phyloP scores from a whole-genome alignment of 2,797 vertebrate genomes.

The Peromyscus aztecus region DNA sequence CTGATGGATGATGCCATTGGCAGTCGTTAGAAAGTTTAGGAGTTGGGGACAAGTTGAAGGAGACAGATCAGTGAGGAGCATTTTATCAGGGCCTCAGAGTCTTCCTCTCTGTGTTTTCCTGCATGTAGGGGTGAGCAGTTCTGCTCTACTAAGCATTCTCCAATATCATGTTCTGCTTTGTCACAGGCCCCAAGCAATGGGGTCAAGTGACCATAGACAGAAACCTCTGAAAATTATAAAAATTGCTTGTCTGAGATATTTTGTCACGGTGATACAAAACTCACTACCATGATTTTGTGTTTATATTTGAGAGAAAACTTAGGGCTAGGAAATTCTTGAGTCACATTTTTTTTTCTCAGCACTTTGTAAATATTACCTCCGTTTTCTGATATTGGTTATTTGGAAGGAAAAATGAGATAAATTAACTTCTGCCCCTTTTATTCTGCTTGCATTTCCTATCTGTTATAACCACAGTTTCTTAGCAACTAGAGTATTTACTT shows the following conservation, averaged over 20 bases:
- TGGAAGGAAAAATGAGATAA: not conserved
- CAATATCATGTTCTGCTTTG: not conserved
- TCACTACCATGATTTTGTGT: not conserved
- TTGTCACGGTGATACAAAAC: not conserved
- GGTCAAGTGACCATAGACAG: not conserved
- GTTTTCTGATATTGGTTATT: constrained; percentile 5
- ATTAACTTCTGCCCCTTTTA: not conserved
- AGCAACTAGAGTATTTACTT: not conserved
- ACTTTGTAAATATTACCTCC: not conserved
- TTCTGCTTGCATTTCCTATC: not conserved
- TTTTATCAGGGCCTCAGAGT: not conserved
- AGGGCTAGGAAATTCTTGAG: not conserved
- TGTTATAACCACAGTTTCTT: not conserved
- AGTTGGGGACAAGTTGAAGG: not conserved
- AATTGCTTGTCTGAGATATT: not conserved
- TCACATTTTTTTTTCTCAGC: not conserved
- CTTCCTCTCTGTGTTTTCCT: not conserved
- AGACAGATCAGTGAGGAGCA: not conserved
- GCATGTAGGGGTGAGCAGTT: not conserved
- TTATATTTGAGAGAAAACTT: not conserved
- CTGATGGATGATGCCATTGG: not conserved
- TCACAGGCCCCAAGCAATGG: not conserved
- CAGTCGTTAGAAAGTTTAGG: not conserved
- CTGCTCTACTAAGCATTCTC: not conserved
- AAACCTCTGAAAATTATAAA: not conserved